These are phyloP conservation scores for Drosophila koepferae DNA, from an alignment of 2,888 invertebrate species.

Conservation along the genomic window DNA sequence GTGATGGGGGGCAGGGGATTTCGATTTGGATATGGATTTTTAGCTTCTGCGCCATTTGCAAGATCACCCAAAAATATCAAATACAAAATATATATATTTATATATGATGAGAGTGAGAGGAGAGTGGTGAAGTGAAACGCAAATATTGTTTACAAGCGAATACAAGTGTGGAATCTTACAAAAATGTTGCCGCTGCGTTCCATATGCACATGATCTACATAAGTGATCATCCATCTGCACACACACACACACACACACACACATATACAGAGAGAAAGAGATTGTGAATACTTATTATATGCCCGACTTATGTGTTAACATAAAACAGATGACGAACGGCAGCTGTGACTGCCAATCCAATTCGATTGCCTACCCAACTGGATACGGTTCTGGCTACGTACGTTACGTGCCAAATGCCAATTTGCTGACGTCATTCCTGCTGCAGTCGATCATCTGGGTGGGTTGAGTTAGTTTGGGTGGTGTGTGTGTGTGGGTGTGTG, in stretches of 20 bases:
- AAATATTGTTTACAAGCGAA: slow-evolving; percentile 69
- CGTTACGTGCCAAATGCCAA: slow-evolving; percentile 31
- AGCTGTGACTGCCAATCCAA: slow-evolving; percentile 74
- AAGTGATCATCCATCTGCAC: slow-evolving; percentile 33
- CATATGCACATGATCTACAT: slow-evolving; percentile 70
- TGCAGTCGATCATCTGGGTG: slow-evolving; percentile 6
- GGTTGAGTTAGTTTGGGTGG: background rate
- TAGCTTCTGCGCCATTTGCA: slow-evolving; percentile 50
- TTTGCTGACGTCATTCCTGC: slow-evolving; percentile 34
- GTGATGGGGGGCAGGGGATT: slow-evolving; percentile 27
- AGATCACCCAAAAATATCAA: slow-evolving; percentile 40
- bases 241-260: slow-evolving; percentile 2
- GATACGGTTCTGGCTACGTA: slow-evolving; percentile 40
- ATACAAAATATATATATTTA: slow-evolving; percentile 5
- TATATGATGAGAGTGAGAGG: background rate
- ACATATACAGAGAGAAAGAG: background rate
- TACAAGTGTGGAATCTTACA: slow-evolving; percentile 70
- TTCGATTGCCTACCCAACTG: slow-evolving; percentile 42
- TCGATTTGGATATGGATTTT: slow-evolving; percentile 29
- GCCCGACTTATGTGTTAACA: slow-evolving; percentile 68
- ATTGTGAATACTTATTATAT: slow-evolving; percentile 18
- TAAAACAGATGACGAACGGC: slow-evolving; percentile 74
- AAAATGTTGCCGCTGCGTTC: slow-evolving; percentile 63
- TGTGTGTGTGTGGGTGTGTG: background rate
- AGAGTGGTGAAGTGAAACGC: slow-evolving; percentile 6